Evolutionary conservation across 2,797 vertebrate genomes (phyloP).

Genomic region (Sciurus carolinensis): DNA sequence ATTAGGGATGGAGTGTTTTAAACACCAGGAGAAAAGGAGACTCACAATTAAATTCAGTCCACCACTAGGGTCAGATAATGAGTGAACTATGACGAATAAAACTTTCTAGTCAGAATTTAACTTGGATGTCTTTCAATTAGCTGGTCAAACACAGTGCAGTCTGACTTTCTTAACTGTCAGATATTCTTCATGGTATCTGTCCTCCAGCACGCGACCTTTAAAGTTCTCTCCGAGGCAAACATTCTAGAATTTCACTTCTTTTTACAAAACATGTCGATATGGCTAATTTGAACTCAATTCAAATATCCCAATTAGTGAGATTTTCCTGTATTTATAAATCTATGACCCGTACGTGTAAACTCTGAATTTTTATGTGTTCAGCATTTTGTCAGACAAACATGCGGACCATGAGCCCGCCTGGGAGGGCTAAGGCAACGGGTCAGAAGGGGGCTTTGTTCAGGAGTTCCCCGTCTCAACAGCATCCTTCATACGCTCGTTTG

Average conservation of each 20-base stretch:
- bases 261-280: neutral
- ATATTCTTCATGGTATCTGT: neutral
- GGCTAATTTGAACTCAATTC: neutral
- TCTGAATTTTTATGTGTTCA: neutral
- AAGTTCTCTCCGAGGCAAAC: neutral
- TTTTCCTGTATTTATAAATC: neutral
- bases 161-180: neutral
- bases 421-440: neutral
- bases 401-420: neutral
- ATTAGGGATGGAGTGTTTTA: neutral
- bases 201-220: neutral
- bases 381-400: neutral
- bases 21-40: neutral
- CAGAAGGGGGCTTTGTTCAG: neutral
- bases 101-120: slow-evolving; percentile 36
- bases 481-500: rapidly evolving
- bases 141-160: neutral
- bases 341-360: neutral
- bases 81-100: neutral
- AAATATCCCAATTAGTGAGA: neutral
- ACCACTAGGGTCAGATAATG: neutral
- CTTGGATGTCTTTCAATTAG: neutral
- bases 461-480: neutral
- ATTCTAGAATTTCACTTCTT: neutral
- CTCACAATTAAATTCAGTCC: neutral